Conservation (phyloP, 2,113 vertebrate genomes). For the Dipodomys stephensi region DNA sequence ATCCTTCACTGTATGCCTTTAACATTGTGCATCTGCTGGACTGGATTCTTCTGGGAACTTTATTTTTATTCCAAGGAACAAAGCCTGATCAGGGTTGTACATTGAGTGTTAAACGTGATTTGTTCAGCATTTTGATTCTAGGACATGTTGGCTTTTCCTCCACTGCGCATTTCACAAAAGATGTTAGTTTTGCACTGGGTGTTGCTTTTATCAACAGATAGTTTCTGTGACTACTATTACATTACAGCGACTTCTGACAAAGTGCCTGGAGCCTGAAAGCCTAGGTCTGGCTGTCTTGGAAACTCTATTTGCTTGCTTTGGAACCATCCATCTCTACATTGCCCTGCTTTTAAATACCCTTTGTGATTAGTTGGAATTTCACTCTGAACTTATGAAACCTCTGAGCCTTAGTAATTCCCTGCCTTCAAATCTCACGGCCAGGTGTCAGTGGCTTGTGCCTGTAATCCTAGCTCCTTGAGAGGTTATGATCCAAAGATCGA, state of each 20-base stretch:
- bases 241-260: background rate
- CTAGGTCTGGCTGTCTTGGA: background rate
- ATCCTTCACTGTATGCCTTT: background rate
- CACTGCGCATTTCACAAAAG: background rate
- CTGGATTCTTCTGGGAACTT: background rate
- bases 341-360: background rate
- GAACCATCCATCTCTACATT: background rate
- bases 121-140: background rate
- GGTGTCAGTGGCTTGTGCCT: too few relatives aligned
- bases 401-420: background rate
- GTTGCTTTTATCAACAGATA: background rate
- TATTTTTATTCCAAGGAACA: background rate
- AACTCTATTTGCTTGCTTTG: background rate
- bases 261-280: background rate
- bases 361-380: background rate
- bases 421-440: background rate
- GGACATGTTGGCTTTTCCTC: background rate
- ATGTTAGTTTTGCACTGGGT: background rate
- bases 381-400: background rate
- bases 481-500: too few relatives aligned
- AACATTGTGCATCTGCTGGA: background rate
- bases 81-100: background rate
- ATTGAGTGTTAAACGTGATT: background rate
- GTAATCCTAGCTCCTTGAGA: too few relatives aligned
- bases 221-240: background rate